Base-by-base conservation (phyloP, 2,888 invertebrate genomes). In the Hypena proboscidalis region DNA sequence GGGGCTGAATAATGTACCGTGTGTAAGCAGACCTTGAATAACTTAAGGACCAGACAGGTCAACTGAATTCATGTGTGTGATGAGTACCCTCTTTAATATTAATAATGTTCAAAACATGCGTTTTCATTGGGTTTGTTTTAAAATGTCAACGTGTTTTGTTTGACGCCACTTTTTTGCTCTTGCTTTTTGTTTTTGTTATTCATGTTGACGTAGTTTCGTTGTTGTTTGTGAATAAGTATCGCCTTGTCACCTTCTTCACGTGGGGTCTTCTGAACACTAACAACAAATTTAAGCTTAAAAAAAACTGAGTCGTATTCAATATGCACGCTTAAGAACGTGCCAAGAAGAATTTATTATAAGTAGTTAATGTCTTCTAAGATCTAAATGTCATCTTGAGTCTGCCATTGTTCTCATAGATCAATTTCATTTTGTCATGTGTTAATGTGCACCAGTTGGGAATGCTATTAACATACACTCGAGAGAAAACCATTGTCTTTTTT, bases 41-140 rank as follows among this genome's bases (percentile, higher is more conserved):
- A 42, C 46, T 68, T 67, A 66, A 67, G 50, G 48, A 57, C 52
- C 65, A 67, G 66, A 62, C 70, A 61, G 77, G 80, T 78, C 80
- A 81, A 81, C 67, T 57, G 57, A 62, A 78, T 82, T 74, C 77
- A 74, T 65, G 68, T 60, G 62, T 67, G 57, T 74, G 76, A 74
- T 65, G 68, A 60, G 62, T 67, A 58, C 60, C 48, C 65, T 74
- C 64, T 73, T 79, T 64, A 77, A 81, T 80, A 82, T 79, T 77
- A 77, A 80, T 68, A 52, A 33, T 41, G 48, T 62, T 38, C 19
- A 55, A 47, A 52, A 53, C 46, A 47, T 25, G 26, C 29, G 46
- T 46, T 61, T 65, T 41, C 44, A 23, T 43, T 49, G 42, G 33
- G 15, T 32, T 45, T 36, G 25, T 50, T 39, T 53, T 53, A 15